phyloP scores from a whole-genome alignment of 2,888 invertebrate species.

The Agrenia bidenticulata region DNA sequence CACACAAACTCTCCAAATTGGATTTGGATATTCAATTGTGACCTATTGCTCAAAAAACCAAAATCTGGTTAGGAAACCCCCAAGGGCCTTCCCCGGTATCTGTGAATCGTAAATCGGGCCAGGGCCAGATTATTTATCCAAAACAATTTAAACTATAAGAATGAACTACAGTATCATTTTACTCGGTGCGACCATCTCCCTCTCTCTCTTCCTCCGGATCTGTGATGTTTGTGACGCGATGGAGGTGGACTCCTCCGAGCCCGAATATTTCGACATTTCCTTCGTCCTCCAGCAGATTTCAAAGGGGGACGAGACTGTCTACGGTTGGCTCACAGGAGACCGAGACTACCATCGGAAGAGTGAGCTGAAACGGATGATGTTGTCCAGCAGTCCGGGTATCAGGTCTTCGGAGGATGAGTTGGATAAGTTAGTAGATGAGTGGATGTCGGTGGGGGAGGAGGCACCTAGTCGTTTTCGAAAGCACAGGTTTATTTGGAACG shows the following conservation, averaged over 20 bases:
- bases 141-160: conserved; percentile 10
- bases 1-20: too few species aligned
- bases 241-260: conserved; percentile 17
- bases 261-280: background rate
- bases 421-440: too few species aligned
- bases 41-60: too few species aligned
- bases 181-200: conserved; percentile 45
- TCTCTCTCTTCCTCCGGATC: conserved; percentile 43
- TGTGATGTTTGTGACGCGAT: conserved; percentile 29
- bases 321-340: background rate
- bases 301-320: too few species aligned
- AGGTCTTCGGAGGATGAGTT: too few species aligned
- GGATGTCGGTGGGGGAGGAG: background rate
- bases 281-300: too few species aligned
- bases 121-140: background rate
- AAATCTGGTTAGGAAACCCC: background rate
- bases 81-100: conserved; percentile 22
- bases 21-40: too few species aligned
- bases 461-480: background rate
- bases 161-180: conserved; percentile 49
- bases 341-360: background rate
- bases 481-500: background rate
- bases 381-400: too few species aligned
- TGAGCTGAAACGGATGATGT: too few species aligned
- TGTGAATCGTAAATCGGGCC: background rate